These are phyloP conservation scores for Proisotoma minuta DNA, from an alignment of 2,888 invertebrate genomes.

Conservation along the genomic window DNA sequence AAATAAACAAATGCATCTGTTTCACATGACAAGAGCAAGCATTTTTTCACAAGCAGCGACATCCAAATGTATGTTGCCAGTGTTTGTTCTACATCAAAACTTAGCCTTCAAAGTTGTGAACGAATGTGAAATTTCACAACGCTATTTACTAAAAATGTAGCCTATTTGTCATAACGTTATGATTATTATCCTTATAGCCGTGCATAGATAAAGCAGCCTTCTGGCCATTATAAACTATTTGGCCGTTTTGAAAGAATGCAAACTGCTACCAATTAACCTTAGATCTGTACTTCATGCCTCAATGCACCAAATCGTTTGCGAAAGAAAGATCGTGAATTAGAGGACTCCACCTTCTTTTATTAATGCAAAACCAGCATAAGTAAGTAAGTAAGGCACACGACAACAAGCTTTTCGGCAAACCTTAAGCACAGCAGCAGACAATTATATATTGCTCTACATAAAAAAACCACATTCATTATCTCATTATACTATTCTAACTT, in stretches of 20 bases:
- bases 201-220: background rate
- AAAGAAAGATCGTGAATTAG: conserved; percentile 8
- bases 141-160: conserved; percentile 16
- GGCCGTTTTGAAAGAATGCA: conserved; percentile 3
- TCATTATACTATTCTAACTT: no score
- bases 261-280: conserved; percentile 10
- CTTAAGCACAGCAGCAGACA: no score
- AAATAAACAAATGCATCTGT: conserved; percentile 5
- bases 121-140: conserved; percentile 39
- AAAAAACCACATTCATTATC: no score
- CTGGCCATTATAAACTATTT: no score
- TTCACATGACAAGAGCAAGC: conserved; percentile 1
- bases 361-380: no score
- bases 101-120: conserved; percentile 39
- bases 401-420: no score
- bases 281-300: background rate
- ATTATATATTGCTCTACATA: no score
- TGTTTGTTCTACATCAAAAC: conserved; percentile 22
- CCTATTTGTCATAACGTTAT: conserved; percentile 9
- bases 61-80: no score
- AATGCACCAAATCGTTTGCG: background rate
- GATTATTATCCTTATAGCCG: background rate
- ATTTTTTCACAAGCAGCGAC: background rate
- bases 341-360: conserved; percentile 16
- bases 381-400: no score